Evolutionary conservation across 2,113 vertebrate species (phyloP).

Genomic region (Anseranas semipalmata): DNA sequence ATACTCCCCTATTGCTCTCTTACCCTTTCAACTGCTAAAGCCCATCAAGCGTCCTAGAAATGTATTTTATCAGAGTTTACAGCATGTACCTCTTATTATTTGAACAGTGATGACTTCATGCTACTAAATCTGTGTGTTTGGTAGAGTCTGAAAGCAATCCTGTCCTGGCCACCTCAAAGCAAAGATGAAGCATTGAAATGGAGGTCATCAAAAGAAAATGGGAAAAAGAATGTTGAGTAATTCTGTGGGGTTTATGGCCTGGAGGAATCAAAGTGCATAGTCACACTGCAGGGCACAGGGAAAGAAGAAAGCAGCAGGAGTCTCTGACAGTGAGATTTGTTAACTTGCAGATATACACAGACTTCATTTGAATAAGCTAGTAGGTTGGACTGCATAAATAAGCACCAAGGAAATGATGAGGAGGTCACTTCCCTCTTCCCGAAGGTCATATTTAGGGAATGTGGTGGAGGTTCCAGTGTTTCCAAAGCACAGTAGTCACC

Average conservation of each 20-base stretch:
- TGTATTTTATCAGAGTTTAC: background rate
- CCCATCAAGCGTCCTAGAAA: background rate
- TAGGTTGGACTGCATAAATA: background rate
- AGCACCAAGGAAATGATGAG: background rate
- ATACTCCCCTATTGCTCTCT: background rate
- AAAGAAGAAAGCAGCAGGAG: background rate
- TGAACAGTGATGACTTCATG: background rate
- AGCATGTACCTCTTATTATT: background rate
- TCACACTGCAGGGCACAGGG: background rate
- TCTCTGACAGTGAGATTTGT: background rate
- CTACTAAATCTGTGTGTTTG: background rate
- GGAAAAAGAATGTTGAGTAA: background rate
- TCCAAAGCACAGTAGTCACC: background rate
- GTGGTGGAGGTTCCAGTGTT: fast-evolving
- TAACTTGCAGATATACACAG: background rate
- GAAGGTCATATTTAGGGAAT: background rate
- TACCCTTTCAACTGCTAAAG: background rate
- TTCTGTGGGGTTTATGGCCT: background rate
- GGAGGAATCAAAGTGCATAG: background rate
- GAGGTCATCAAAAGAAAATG: background rate
- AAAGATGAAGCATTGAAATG: background rate
- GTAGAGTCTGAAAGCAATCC: background rate
- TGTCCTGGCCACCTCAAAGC: background rate
- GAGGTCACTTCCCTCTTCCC: background rate
- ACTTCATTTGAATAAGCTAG: background rate